Evolutionary conservation across 2,888 invertebrate genomes (phyloP).

Genomic region (Dexiosoma caninum): DNA sequence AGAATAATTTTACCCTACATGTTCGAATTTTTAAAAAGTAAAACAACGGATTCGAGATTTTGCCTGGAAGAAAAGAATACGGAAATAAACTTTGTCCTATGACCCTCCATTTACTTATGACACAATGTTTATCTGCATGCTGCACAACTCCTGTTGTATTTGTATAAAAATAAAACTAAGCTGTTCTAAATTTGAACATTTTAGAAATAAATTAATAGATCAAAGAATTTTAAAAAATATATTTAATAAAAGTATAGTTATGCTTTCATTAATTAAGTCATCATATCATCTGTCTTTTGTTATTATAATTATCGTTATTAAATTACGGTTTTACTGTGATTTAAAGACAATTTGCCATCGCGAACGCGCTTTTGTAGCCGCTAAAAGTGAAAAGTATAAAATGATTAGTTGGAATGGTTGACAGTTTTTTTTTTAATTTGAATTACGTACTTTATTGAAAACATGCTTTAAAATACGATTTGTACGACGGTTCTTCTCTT

Average conservation of each 20-base stretch:
- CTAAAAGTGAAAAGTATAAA: conserved; percentile 65
- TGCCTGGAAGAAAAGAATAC: too few species aligned
- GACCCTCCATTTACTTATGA: too few species aligned
- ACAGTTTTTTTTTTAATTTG: not conserved
- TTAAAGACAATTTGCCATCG: conserved; percentile 73
- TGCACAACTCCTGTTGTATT: too few species aligned
- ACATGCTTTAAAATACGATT: conserved; percentile 87
- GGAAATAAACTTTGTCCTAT: too few species aligned
- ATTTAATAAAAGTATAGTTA: not conserved
- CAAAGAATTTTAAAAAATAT: too few species aligned
- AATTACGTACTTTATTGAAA: conserved; percentile 83
- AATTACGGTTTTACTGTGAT: conserved; percentile 75
- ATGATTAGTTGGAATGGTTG: not conserved
- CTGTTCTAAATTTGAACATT: not conserved
- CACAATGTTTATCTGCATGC: too few species aligned
- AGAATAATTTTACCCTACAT: too few species aligned
- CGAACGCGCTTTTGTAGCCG: conserved; percentile 75
- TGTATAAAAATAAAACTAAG: not conserved
- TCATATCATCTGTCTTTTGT: not conserved
- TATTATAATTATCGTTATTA: conserved; percentile 57
- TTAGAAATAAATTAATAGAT: not conserved
- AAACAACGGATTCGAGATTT: too few species aligned
- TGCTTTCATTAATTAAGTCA: conserved; percentile 12
- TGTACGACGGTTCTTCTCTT: conserved; percentile 82
- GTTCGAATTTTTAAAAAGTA: too few species aligned